Conservation (phyloP, 2,113 vertebrate genomes). For the Lepus timidus region DNA sequence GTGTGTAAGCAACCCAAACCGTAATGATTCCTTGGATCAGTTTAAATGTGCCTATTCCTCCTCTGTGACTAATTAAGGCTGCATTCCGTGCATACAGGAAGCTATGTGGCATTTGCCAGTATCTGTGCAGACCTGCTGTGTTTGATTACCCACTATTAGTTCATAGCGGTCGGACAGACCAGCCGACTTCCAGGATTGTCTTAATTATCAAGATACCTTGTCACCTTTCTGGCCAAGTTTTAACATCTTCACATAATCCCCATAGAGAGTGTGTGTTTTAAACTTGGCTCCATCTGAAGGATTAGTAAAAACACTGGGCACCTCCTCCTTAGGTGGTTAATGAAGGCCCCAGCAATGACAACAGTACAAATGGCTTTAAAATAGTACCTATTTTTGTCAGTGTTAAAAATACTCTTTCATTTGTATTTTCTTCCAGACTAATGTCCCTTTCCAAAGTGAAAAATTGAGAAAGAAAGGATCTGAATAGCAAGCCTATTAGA, state of each 20-base stretch:
- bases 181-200: conserved; percentile 71
- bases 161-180: conserved; percentile 61
- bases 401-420: conserved; percentile 80
- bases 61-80: conserved; percentile 78
- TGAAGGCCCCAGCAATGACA: conserved; percentile 66
- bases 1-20: conserved; percentile 58
- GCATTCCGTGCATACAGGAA: conserved; percentile 65
- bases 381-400: conserved; percentile 75
- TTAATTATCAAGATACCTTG: conserved; percentile 75
- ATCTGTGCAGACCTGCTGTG: conserved; percentile 69
- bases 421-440: conserved; percentile 75
- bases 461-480: conserved; percentile 43
- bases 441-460: conserved; percentile 65
- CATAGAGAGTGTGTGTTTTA: conserved; percentile 41
- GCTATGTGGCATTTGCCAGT: conserved; percentile 75
- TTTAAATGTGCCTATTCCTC: conserved; percentile 70
- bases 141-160: conserved; percentile 73
- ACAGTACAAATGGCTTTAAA: conserved; percentile 71
- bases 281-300: conserved; percentile 62
- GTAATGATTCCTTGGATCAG: conserved; percentile 75
- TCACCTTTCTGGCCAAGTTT: conserved; percentile 77
- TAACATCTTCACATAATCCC: conserved; percentile 71
- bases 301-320: conserved; percentile 63
- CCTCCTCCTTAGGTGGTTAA: conserved; percentile 76
- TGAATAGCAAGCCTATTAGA: conserved; percentile 69